Conservation (phyloP, 2,113 vertebrate species). For the Vulpes vulpes region DNA sequence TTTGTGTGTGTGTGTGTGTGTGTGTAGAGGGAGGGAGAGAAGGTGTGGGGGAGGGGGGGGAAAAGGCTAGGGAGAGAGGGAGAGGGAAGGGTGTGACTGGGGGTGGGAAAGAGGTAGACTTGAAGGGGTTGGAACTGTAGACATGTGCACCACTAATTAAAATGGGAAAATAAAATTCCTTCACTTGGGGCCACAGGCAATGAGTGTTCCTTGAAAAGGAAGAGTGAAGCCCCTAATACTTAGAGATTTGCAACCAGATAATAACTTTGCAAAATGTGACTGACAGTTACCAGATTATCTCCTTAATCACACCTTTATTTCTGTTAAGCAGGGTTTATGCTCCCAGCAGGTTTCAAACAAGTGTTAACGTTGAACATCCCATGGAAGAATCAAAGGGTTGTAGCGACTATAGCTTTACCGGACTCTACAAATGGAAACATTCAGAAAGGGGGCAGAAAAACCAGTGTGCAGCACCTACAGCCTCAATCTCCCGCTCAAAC, state of each 20-base stretch:
- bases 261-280: slow-evolving; percentile 79
- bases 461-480: neutral
- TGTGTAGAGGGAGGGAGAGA: neutral
- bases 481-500: neutral
- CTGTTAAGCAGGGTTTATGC: slow-evolving; percentile 74
- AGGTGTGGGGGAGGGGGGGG: accelerated
- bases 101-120: neutral
- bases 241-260: slow-evolving; percentile 72
- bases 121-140: neutral
- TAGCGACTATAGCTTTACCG: slow-evolving; percentile 45
- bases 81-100: neutral
- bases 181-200: slow-evolving; percentile 49
- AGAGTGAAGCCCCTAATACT: slow-evolving; percentile 64
- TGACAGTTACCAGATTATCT: slow-evolving; percentile 75
- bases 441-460: neutral
- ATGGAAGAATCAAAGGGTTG: slow-evolving; percentile 73
- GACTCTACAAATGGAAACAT: slow-evolving; percentile 1
- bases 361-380: slow-evolving; percentile 51
- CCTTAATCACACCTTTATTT: slow-evolving; percentile 82
- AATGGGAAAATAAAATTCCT: slow-evolving; percentile 50
- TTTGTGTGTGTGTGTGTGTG: neutral
- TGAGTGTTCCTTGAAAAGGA: neutral
- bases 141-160: slow-evolving; percentile 54
- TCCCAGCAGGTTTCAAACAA: slow-evolving; percentile 74
- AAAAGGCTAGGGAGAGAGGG: too few relatives aligned